Base-by-base conservation (phyloP, 1,140 invertebrate genomes). In the Drosophila subpulchrella region DNA sequence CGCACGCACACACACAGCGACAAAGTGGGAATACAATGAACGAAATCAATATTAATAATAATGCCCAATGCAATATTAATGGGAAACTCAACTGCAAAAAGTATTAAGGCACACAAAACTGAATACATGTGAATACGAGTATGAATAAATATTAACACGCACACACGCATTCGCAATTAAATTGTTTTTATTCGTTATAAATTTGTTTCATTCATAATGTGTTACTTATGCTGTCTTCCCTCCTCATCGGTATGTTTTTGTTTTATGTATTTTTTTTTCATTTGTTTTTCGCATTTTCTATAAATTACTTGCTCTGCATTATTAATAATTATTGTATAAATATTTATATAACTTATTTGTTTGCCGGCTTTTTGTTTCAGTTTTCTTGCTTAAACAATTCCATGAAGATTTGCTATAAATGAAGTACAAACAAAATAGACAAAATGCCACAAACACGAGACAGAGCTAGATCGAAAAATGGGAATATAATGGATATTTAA, bases 31-130 rank as follows among this genome's bases (percentile, higher is more conserved):
- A 81, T 84, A 75, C 78, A 88, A 88, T 77, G 70, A 80, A 79
- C 73, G 75, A 79, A 88, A 88, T 88, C 79, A 78, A 88, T 88
- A 83, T 76, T 78, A 81, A 66, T 82, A 83, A 83, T 74, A 80
- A 86, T 83, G 75, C 83, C 53, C 84, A 80, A 88, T 89, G 79
- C 83, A 88, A 88, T 88, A 89, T 88, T 88, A 88, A 88, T 88
- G 81, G 68, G 62, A 70, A 88, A 83, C 39, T 88, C 79, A 89
- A 89, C 76, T 71, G 63, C 50, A 83, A 88, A 88, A 88, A 76
- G 55, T 79, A 73, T 76, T 73, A 77, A 82, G 79, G 57, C 79
- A 81, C 66, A 74, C 65, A 66, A 32, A 71, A 71, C 59, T 38
- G 51, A 76, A 66, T 65, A 54, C 54, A 78, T 47, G 66, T 78